These are phyloP conservation scores for Drosophila yakuba DNA, from an alignment of 1,140 invertebrate species.

Conservation along the genomic window DNA sequence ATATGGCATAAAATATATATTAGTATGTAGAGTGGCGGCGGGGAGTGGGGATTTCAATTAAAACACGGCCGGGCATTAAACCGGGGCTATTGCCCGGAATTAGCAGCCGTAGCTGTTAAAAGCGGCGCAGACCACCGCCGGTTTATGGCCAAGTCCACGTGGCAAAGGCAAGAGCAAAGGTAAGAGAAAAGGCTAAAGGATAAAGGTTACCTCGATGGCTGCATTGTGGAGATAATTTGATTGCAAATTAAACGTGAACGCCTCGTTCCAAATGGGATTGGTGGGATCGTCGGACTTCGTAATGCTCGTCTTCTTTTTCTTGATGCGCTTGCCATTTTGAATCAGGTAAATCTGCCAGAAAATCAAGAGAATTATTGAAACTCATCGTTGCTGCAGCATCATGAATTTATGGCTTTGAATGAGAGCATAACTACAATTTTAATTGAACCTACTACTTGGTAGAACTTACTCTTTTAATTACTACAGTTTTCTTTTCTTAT, in stretches of 20 bases:
- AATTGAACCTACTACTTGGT: too few species aligned
- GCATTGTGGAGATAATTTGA: slow-evolving; percentile 88
- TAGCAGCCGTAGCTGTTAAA: slow-evolving; percentile 39
- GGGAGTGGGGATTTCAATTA: slow-evolving; percentile 42
- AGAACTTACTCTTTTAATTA: neutral
- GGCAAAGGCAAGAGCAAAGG: neutral
- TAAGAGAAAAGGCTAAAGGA: slow-evolving; percentile 13
- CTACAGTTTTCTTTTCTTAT: too few species aligned
- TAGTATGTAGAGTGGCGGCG: neutral
- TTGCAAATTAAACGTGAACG: slow-evolving; percentile 94
- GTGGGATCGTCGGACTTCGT: slow-evolving; percentile 93
- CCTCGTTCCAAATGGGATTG: slow-evolving; percentile 98
- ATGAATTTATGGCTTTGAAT: neutral
- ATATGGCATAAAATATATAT: neutral
- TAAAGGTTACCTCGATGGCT: slow-evolving; percentile 89
- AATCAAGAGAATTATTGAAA: neutral
- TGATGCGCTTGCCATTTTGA: slow-evolving; percentile 93
- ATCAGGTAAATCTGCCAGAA: slow-evolving; percentile 89
- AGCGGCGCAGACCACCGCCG: slow-evolving; percentile 13
- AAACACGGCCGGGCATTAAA: slow-evolving; percentile 45
- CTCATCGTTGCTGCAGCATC: too few species aligned
- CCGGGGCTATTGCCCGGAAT: slow-evolving; percentile 28
- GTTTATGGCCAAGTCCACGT: slow-evolving; percentile 7
- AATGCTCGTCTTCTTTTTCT: slow-evolving; percentile 96
- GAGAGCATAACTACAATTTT: too few species aligned